Percentiles rank a stretch among this genome's conserved stretches.
phyloP scores from a whole-genome alignment of 2,113 vertebrate genomes.

The Leptosomus discolor region DNA sequence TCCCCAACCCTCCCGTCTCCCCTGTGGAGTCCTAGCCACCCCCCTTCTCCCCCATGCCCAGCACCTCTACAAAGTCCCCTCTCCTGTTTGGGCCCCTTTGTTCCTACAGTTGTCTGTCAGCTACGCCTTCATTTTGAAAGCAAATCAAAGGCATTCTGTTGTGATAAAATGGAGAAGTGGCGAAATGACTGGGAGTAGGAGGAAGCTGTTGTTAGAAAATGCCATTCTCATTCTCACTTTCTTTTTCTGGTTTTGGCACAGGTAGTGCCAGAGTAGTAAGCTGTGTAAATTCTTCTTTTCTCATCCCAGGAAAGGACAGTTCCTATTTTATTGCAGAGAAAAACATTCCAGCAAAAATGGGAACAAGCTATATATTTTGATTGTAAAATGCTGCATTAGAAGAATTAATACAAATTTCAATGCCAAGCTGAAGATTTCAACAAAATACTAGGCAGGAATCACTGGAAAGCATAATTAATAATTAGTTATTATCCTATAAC shows the following conservation, averaged over 20 bases:
- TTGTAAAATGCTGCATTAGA: conserved; percentile 7
- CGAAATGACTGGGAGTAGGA: background rate
- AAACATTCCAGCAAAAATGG: background rate
- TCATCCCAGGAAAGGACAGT: background rate
- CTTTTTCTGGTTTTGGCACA: background rate
- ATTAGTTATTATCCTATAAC: conserved; percentile 55
- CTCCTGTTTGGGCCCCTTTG: background rate
- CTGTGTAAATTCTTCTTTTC: background rate
- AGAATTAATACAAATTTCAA: conserved; percentile 17
- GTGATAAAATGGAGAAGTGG: conserved; percentile 1
- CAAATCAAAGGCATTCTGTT: background rate
- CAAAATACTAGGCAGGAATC: background rate
- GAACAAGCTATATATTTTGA: background rate
- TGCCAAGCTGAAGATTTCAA: background rate
- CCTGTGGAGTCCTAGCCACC: background rate
- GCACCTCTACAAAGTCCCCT: background rate
- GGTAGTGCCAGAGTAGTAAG: background rate
- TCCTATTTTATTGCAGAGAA: background rate
- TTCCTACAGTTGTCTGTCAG: background rate
- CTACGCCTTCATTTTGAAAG: conserved; percentile 14
- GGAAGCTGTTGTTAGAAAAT: background rate
- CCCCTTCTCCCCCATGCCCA: background rate
- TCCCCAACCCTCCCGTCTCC: background rate
- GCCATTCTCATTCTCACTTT: background rate
- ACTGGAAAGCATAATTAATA: conserved; percentile 53